These are phyloP conservation scores for Orchesella cincta DNA, from an alignment of 1,140 invertebrate genomes.

Conservation along the genomic window DNA sequence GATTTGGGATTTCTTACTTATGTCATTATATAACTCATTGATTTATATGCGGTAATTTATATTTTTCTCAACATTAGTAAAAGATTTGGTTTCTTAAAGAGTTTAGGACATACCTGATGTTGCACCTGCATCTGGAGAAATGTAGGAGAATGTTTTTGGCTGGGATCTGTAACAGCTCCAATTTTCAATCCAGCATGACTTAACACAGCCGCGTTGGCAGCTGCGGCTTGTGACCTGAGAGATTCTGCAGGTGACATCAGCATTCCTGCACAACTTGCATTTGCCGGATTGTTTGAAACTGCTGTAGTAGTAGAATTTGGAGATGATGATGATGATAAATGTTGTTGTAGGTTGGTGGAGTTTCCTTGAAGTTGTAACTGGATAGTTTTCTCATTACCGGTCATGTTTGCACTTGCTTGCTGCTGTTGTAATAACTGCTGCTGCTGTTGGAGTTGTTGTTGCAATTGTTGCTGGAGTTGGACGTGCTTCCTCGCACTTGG, in stretches of 20 bases:
- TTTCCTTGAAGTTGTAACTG: slow-evolving; percentile 17
- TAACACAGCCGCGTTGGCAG: slow-evolving; percentile 3
- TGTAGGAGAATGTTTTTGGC: slow-evolving; percentile 19
- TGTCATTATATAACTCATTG: too few species aligned
- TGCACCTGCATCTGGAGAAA: slow-evolving; percentile 48
- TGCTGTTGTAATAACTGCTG: slow-evolving; percentile 36
- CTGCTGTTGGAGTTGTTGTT: slow-evolving; percentile 44
- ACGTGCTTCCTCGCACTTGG: slow-evolving; percentile 46
- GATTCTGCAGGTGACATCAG: slow-evolving; percentile 14
- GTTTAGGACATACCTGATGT: too few species aligned
- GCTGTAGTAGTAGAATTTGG: background rate
- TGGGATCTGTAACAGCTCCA: background rate
- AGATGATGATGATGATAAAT: slow-evolving; percentile 1
- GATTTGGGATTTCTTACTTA: too few species aligned
- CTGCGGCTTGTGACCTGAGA: slow-evolving; percentile 11
- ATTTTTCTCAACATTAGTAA: too few species aligned
- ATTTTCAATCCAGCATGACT: slow-evolving; percentile 13
- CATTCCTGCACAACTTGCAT: background rate
- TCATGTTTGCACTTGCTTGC: too few species aligned
- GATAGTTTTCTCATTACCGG: background rate
- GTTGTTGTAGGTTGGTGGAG: background rate
- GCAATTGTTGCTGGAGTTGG: slow-evolving; percentile 44
- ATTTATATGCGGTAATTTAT: too few species aligned
- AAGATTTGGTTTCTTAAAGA: too few species aligned
- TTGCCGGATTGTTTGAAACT: background rate